Percentiles rank a stretch among this genome's conserved stretches.
phyloP scores from a whole-genome alignment of 2,113 vertebrate genomes.

The Prionailurus viverrinus region DNA sequence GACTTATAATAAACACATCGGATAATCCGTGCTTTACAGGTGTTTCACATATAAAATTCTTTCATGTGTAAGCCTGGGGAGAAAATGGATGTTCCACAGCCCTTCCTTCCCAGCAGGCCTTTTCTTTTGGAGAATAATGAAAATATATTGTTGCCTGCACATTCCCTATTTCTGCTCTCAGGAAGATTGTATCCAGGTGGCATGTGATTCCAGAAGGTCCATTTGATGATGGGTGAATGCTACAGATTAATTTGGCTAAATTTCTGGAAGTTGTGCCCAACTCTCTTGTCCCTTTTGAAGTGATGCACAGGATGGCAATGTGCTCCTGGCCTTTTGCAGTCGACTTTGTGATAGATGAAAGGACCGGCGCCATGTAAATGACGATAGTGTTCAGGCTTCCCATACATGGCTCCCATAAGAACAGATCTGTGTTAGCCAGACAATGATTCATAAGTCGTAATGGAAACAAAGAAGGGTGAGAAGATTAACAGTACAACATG shows the following conservation, averaged over 20 bases:
- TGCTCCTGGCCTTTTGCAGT: slow-evolving; percentile 51
- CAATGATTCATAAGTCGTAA: background rate
- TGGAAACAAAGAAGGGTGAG: background rate
- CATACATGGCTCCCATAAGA: background rate
- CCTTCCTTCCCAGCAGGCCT: slow-evolving; percentile 58
- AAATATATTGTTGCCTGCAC: slow-evolving; percentile 70
- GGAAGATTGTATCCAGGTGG: slow-evolving; percentile 71
- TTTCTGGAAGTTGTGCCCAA: slow-evolving; percentile 68
- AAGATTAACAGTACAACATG: background rate
- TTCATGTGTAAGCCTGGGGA: slow-evolving; percentile 71
- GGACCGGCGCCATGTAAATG: slow-evolving; percentile 46
- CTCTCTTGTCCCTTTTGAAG: slow-evolving; percentile 67
- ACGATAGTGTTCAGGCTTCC: slow-evolving; percentile 20
- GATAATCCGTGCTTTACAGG: slow-evolving; percentile 55
- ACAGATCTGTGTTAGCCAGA: background rate
- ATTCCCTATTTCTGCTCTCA: slow-evolving; percentile 68
- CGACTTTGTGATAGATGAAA: slow-evolving; percentile 68
- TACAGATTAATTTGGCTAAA: slow-evolving; percentile 61
- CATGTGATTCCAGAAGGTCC: slow-evolving; percentile 60
- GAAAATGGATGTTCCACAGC: slow-evolving; percentile 74
- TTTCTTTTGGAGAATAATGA: slow-evolving; percentile 76
- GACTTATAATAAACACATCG: slow-evolving; percentile 24
- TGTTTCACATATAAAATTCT: slow-evolving; percentile 75
- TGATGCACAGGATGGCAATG: slow-evolving; percentile 49
- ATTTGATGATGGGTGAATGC: slow-evolving; percentile 71